Evolutionary conservation across 2,113 vertebrate genomes (phyloP), one percentile per base, ranked within the genome.

Genomic region (Pandion haliaetus): DNA sequence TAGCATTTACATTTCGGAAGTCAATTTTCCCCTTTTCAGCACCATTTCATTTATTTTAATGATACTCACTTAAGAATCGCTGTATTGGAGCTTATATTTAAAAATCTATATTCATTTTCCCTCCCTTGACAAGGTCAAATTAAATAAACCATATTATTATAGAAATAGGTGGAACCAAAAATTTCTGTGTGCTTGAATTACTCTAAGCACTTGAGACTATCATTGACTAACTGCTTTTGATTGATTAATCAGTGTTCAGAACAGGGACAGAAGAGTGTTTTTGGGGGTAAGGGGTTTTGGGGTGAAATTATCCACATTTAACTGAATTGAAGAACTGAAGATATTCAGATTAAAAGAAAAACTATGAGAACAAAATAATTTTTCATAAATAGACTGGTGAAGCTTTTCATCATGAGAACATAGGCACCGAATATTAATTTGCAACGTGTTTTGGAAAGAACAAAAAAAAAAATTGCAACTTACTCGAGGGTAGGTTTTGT

Each of bases 401-500:
- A 47, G 32, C 9, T 10, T 36, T 44, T 52, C 7, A 4, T 16
- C 42, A 0, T 20, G 29, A 49, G 42, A 23, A 16, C 5, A 18
- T 2, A 49, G 71, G 21, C 17, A 5, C 2, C 1, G 5, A 25
- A 19, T 16, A 19, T 25, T 20, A 11, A 28, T 52, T 61, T 87
- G 44, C 26, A 13, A 44, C 5, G 2, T n/a, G 10, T 36, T 70
- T 38, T 12, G 34, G 17, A 58, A 18, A n/a, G 6, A 42, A 50
- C 0, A 1, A 4, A 5, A 36, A 4, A 7, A 31, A 25, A 15
- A 6, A n/a, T n/a, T 0, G 6, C 9, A 17, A 98, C 99, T 99
- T 93, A 99, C 99, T 99, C 98, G 2, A 98, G 98, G 14, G 99
- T 99, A 21, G 99, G 99, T 87, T 99, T 98, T 52, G 99, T 97